Evolutionary conservation across 35 echinoderm and acorn worm genomes (phyloP), one percentile per base, ranked within the genome.

Genomic region (Holothuria glaberrima): DNA sequence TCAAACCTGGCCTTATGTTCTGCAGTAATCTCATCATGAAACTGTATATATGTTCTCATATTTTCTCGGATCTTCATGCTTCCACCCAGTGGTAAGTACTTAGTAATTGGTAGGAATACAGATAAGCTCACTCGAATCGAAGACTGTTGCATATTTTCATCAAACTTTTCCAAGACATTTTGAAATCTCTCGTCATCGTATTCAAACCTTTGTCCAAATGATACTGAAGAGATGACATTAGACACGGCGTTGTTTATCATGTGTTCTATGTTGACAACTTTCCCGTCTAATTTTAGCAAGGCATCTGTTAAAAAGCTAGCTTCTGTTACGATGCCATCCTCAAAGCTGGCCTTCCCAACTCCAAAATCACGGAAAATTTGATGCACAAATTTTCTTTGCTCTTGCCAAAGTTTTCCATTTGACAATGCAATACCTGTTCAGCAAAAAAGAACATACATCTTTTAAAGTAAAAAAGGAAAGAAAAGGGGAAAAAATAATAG

Each of bases 21-120:
- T 12, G 70, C 59, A 20, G 68, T 54, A 12, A 89, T 82, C 36
- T 73, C 59, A 12, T 62, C 30, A 1, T 84, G 30, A 69, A 94
- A 88, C 26, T 80, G 38, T 20, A 36, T 31, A 35, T 75, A 75
- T 20, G 16, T 48, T 28, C 80, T 34, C 1, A 82, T 34, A 18
- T 57, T 84, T 44, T 86, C 44, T 35, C 58, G 30, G n/a, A 94
- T 14, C 27, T 83, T 29, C 5, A 61, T 56, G 52, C 29, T 83
- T 33, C 58, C 56, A 30, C 90, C 91, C 21, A 88, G 58, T 7
- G 94, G 94, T 10, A 95, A 62, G 56, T 90, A 95, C 59, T 89
- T 95, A n/a, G n/a, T n/a, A n/a, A n/a, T n/a, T n/a, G n/a, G n/a
- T n/a, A n/a, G n/a, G n/a, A n/a, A n/a, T n/a, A 67, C 75, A 3